phyloP scores from a whole-genome alignment of 2,113 vertebrate species.

The Camelus bactrianus region DNA sequence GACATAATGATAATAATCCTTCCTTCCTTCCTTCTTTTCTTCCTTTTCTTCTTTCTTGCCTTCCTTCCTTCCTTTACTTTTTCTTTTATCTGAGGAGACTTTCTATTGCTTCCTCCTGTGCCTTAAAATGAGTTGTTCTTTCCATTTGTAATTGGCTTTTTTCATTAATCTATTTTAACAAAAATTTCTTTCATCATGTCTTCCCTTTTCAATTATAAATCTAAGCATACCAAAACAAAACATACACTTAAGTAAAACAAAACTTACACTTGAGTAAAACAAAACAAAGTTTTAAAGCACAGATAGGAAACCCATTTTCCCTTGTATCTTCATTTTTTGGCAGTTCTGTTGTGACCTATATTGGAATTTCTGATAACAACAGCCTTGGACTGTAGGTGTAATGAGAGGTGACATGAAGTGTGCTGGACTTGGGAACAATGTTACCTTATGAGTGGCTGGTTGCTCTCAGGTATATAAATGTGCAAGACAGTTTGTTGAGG shows the following conservation, averaged over 20 bases:
- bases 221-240: neutral
- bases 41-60: neutral
- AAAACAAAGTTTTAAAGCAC: neutral
- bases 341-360: neutral
- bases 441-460: neutral
- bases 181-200: neutral
- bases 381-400: neutral
- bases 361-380: neutral
- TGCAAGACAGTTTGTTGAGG: neutral
- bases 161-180: neutral
- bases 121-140: neutral
- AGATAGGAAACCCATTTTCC: neutral
- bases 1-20: neutral
- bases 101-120: neutral
- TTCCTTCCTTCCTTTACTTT: neutral
- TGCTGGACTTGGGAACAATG: neutral
- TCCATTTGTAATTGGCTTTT: neutral
- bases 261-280: neutral
- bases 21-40: neutral
- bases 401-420: neutral
- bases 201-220: neutral
- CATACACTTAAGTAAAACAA: neutral
- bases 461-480: neutral
- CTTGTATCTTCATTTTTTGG: neutral
- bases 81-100: neutral